A percentile compares a stretch with the other conserved stretches of the same genome.
phyloP scores from a whole-genome alignment of 2,797 vertebrate genomes.

The Helostoma temminkii region DNA sequence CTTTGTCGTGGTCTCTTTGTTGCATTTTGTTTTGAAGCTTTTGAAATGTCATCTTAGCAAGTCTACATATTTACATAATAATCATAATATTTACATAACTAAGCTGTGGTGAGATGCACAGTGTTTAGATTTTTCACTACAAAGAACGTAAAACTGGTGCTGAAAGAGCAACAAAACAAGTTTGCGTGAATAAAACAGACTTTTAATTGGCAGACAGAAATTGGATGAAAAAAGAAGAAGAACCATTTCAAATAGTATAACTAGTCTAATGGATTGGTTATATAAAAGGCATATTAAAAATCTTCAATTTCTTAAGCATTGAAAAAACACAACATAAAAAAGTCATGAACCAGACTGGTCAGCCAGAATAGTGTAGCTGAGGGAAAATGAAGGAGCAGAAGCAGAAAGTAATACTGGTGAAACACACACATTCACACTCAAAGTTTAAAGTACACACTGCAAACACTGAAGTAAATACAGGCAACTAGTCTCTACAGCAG shows the following conservation, averaged over 20 bases:
- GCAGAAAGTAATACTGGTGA: neutral
- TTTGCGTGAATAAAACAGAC: neutral
- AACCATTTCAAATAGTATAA: neutral
- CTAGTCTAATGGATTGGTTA: neutral
- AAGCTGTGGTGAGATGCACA: constrained; percentile 11
- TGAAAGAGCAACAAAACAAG: neutral
- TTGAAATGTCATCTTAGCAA: constrained; percentile 37
- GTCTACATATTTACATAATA: constrained; percentile 53
- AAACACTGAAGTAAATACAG: neutral
- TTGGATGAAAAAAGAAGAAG: neutral
- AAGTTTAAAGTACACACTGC: neutral
- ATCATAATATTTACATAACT: constrained; percentile 48
- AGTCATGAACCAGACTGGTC: no score
- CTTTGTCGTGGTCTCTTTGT: constrained; percentile 46
- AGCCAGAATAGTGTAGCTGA: neutral
- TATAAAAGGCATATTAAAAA: no score
- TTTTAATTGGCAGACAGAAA: constrained; percentile 5
- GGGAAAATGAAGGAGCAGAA: neutral
- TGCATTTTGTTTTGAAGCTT: constrained; percentile 44
- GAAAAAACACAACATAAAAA: no score
- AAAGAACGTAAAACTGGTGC: constrained; percentile 3
- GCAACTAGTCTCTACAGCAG: neutral
- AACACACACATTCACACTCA: neutral
- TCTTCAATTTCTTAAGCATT: no score
- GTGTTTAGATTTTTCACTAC: neutral